Base-by-base conservation (phyloP, 2,888 invertebrate species). In the Scaptomyza polygonia region DNA sequence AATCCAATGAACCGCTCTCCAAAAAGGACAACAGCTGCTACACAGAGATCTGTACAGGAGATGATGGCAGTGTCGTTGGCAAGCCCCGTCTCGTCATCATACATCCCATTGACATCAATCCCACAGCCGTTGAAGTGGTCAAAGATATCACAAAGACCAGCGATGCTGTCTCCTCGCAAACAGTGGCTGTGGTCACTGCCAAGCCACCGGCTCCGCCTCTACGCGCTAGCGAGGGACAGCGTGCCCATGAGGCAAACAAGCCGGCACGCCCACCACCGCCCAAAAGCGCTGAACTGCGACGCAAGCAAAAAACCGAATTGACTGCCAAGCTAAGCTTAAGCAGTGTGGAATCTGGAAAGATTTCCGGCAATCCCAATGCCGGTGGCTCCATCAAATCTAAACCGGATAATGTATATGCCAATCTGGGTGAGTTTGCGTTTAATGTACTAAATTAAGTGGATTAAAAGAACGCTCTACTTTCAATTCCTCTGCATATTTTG, bases 21-120 rank as follows among this genome's bases (percentile, higher is more conserved):
- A 91, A 91, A 56, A 91, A 90, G 86, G 89, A 92, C 0, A 88
- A 91, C 68, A 90, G 92, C 67, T 91, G 93, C 43, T 90, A 91
- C 43, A 93, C 93, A 0, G 91, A 91, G 56, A 90, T 91, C 36
- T 90, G 90, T 36, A 91, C 91, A 0, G 90, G 90, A 11, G 91
- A 91, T 29, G 91, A 92, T 43, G 71, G 83, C 42, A 88, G 87
- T 25, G 84, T 90, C 1, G 67, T 82, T 1, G 92, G 91, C 6
- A 96, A 96, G 86, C 95, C 96, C 3, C 93, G 96, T 14, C 93
- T 97, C 25, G 96, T 97, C 66, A 97, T 97, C 77, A 96, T 97
- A 69, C 97, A 97, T 93, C 97, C 97, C 12, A 93, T 96, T 79
- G 97, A 97, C 87, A 93, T 97, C 65, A 96, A 96, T 90, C 96